These are phyloP conservation scores for Tetheella fluctuosa DNA, from an alignment of 2,888 invertebrate species.

Conservation along the genomic window DNA sequence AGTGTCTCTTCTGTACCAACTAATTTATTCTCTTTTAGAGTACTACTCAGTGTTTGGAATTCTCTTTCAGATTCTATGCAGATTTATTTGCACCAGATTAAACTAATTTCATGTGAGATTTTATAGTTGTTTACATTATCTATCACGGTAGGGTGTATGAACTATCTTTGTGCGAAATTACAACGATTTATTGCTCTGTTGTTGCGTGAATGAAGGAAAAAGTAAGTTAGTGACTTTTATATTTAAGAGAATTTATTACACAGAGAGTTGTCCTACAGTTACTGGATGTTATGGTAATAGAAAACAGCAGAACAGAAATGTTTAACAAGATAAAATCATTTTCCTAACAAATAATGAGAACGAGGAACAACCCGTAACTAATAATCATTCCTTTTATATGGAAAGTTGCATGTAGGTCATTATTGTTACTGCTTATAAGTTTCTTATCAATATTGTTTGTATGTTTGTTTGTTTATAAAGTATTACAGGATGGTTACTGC, in stretches of 20 bases:
- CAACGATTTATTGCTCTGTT: too few relatives aligned
- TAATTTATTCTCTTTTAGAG: conserved; percentile 11
- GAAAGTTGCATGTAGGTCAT: conserved; percentile 44
- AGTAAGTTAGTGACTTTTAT: too few relatives aligned
- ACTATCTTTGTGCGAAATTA: too few relatives aligned
- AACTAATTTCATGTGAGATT: not conserved
- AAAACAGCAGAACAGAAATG: too few relatives aligned
- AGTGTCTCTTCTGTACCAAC: conserved; percentile 18
- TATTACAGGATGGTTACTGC: not conserved
- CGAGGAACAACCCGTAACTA: conserved; percentile 32
- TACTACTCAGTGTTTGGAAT: conserved; percentile 14
- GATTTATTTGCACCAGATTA: conserved; percentile 13
- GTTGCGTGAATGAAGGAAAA: too few relatives aligned
- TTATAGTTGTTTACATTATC: not conserved
- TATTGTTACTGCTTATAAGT: conserved; percentile 41
- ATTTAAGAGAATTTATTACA: too few relatives aligned
- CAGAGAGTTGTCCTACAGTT: not conserved
- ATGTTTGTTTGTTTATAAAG: conserved; percentile 34
- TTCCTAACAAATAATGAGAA: conserved; percentile 2
- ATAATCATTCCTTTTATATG: conserved; percentile 47
- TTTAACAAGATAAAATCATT: not conserved
- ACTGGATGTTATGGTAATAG: too few relatives aligned
- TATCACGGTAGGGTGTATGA: too few relatives aligned
- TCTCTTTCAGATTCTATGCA: conserved; percentile 14
- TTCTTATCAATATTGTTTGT: conserved; percentile 41